phyloP scores from a whole-genome alignment of 2,888 invertebrate species.

The Aromia moschata region DNA sequence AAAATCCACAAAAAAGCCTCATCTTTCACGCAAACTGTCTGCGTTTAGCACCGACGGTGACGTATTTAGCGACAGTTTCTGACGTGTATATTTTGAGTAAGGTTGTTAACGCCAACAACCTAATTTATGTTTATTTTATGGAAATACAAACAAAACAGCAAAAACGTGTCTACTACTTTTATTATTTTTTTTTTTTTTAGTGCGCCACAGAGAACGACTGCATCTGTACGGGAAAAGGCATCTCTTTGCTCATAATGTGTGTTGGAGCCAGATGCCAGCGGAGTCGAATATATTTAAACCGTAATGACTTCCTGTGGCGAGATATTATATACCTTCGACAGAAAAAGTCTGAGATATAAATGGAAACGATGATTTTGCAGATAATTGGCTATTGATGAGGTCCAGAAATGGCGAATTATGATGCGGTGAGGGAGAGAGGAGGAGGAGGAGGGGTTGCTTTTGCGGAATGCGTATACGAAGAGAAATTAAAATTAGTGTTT shows the following conservation, averaged over 20 bases:
- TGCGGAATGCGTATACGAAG: too few species aligned
- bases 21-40: neutral
- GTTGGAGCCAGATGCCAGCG: slow-evolving; percentile 52
- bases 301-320: slow-evolving; percentile 57
- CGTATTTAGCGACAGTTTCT: neutral
- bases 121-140: slow-evolving; percentile 40
- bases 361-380: slow-evolving; percentile 52
- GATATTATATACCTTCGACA: slow-evolving; percentile 51
- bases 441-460: neutral
- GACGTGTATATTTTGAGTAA: neutral
- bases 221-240: slow-evolving; percentile 27
- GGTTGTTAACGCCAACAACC: slow-evolving; percentile 36
- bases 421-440: slow-evolving; percentile 9
- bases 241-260: slow-evolving; percentile 36
- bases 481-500: too few species aligned
- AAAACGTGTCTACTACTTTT: slow-evolving; percentile 30
- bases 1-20: too few species aligned
- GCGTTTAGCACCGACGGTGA: neutral
- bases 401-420: slow-evolving; percentile 13
- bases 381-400: slow-evolving; percentile 37
- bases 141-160: slow-evolving; percentile 37
- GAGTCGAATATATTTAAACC: slow-evolving; percentile 52
- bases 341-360: slow-evolving; percentile 37
- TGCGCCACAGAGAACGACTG: slow-evolving; percentile 19
- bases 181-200: slow-evolving; percentile 29